Conservation (phyloP, 1,140 invertebrate genomes). For the Microplitis demolitor region DNA sequence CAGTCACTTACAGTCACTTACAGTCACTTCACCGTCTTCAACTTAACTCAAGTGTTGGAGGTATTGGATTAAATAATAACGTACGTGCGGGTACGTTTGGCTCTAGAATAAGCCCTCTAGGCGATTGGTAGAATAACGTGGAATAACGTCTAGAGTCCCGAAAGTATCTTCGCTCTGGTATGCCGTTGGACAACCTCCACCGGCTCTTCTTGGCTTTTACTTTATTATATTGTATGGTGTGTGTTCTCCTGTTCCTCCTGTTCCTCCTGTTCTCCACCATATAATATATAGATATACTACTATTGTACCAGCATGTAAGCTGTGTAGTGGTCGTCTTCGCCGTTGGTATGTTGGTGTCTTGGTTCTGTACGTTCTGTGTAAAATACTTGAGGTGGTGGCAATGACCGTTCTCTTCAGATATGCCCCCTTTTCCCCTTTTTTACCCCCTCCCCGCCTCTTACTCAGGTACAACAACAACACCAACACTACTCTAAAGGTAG, state of each 20-base stretch:
- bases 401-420: constrained; percentile 56
- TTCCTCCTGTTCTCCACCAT: too few species aligned
- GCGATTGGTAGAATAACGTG: constrained; percentile 10
- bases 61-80: too few species aligned
- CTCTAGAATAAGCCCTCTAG: constrained; percentile 1
- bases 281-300: neutral
- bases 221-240: neutral
- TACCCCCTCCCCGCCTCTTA: constrained; percentile 25
- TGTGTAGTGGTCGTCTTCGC: neutral
- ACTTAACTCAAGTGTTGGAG: too few species aligned
- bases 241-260: neutral
- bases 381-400: constrained; percentile 52
- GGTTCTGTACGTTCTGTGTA: too few species aligned
- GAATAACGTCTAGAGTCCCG: constrained; percentile 6
- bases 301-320: neutral
- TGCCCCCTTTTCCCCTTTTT: constrained; percentile 32
- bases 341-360: too few species aligned
- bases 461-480: neutral
- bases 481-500: neutral
- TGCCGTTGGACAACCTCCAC: constrained; percentile 19
- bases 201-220: neutral
- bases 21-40: too few species aligned
- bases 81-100: too few species aligned
- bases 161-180: constrained; percentile 16
- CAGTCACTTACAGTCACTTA: too few species aligned